Evolutionary conservation across 2,888 invertebrate genomes (phyloP).

Genomic region (Rhagophthalmus giganteus): DNA sequence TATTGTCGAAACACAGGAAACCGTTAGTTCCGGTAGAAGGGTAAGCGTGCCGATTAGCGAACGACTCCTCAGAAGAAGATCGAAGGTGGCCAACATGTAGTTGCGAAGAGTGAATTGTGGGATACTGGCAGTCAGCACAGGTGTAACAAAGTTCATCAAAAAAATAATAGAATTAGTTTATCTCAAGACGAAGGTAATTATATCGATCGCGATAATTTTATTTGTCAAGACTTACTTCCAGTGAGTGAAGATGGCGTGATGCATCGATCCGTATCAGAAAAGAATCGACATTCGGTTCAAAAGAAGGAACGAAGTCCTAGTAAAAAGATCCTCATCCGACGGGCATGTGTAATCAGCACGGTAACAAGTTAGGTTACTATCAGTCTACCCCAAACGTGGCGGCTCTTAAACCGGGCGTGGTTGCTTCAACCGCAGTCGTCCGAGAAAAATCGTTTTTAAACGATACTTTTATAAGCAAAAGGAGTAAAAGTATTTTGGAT

Average conservation of each 20-base stretch:
- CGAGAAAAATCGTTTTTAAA: too few species aligned
- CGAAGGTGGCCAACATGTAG: constrained; percentile 53
- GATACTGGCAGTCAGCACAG: constrained; percentile 54
- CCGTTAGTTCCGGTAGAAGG: constrained; percentile 32
- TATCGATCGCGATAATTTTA: background rate
- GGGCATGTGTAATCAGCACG: constrained; percentile 51
- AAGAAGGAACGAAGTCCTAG: constrained; percentile 47
- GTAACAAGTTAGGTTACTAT: constrained; percentile 58
- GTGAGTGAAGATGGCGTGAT: constrained; percentile 49
- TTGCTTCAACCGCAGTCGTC: too few species aligned
- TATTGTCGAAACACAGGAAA: constrained; percentile 4
- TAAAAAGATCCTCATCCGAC: constrained; percentile 39
- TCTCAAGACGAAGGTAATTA: constrained; percentile 48
- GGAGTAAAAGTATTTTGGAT: too few species aligned
- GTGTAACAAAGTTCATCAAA: constrained; percentile 51
- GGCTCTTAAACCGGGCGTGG: too few species aligned
- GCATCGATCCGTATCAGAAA: constrained; percentile 52
- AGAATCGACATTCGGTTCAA: constrained; percentile 47
- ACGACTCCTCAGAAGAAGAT: constrained; percentile 57
- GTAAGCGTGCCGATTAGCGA: constrained; percentile 46
- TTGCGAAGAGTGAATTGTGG: constrained; percentile 56
- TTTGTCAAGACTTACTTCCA: too few species aligned
- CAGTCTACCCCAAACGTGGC: constrained; percentile 67
- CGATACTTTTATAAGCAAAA: too few species aligned
- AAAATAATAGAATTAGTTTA: constrained; percentile 46